Conservation (phyloP, 2,888 invertebrate species). For the Acanthosepion lycidas region DNA sequence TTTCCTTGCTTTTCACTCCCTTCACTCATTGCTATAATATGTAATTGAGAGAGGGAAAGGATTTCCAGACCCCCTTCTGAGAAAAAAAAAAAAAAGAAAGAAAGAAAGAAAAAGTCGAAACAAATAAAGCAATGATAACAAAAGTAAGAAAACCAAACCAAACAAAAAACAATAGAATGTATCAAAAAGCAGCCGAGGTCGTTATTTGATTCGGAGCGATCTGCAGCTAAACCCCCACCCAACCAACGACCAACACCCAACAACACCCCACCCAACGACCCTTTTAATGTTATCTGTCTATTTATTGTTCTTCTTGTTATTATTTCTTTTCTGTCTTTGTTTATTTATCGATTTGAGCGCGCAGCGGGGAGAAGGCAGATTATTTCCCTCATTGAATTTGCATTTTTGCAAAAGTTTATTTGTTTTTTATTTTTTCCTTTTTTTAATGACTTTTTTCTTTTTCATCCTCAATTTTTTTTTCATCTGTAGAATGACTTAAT, state of each 20-base stretch:
- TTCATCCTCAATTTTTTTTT: not conserved
- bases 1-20: not conserved
- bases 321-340: not conserved
- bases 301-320: not conserved
- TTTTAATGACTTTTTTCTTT: not conserved
- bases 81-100: not conserved
- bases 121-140: not conserved
- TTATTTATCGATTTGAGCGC: not conserved
- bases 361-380: not conserved
- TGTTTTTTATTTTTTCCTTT: not conserved
- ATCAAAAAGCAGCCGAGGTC: not conserved
- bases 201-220: not conserved
- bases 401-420: not conserved
- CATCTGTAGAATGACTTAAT: not conserved
- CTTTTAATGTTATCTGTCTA: not conserved
- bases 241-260: too few relatives aligned
- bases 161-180: not conserved
- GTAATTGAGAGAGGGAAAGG: not conserved
- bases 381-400: not conserved
- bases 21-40: not conserved
- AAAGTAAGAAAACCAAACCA: not conserved
- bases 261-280: not conserved
- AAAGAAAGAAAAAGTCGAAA: not conserved
- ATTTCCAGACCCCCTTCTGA: not conserved
- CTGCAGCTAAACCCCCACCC: not conserved